Evolutionary conservation across 2,888 invertebrate species (phyloP), one percentile per base, ranked within the genome.

Genomic region (Dicycla oo): DNA sequence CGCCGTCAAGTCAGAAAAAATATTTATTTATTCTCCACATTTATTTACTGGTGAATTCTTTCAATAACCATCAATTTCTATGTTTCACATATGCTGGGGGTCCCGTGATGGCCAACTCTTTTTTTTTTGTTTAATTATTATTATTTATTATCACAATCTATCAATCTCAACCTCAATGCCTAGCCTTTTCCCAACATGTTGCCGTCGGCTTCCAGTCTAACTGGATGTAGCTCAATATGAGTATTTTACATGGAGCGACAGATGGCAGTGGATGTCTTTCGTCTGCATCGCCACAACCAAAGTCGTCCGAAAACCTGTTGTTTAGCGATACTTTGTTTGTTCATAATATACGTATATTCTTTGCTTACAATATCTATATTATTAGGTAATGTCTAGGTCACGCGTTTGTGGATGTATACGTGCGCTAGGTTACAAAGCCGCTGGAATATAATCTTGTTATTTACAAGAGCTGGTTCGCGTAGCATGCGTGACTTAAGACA

Each of bases 391-490:
- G 58, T 63, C 34, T 74, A 80, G 47, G 64, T 80, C 75, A 75
- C 75, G 43, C 53, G 43, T 74, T 30, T 51, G 40, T 13, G 15
- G 15, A 58, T 30, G n/a, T 71, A 38, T 66, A 68, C 13, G 54
- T 68, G 40, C 23, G 54, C 38, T 73, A 45, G 49, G 23, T 11
- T 47, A 54, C 73, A 20, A 60, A 56, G 45, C 45, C 15, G 61
- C n/a, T 79, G 23, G 13, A 54, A 64, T 47, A 80, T 75, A 75
- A 76, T 80, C 75, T 74, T 75, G 53, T 80, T 75, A 76, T 62
- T 68, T 45, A 79, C 38, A 62, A 73, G 56, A 64, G 20, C 34
- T 26, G 26, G 8, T 51, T 64, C n/a, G 58, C 23, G 51, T 40
- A 80, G 34, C 30, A 47, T 45, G 30, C 45, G 53, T 53, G 58